Evolutionary conservation across 2,797 vertebrate species (phyloP).

Genomic region (Hippopotamyrus pictus): DNA sequence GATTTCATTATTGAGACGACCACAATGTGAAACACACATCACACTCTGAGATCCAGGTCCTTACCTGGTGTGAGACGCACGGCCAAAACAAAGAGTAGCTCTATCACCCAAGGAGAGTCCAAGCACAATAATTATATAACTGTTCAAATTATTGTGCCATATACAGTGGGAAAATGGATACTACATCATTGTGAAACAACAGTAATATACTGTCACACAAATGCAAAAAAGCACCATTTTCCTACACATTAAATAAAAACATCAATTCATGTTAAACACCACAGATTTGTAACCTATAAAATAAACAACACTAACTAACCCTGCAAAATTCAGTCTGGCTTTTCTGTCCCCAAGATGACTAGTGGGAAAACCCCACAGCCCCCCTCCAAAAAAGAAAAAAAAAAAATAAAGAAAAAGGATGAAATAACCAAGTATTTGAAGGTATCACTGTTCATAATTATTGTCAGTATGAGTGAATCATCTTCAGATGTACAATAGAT

Average conservation of each 20-base stretch:
- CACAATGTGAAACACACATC: neutral
- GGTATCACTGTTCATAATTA: neutral
- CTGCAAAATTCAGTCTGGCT: slow-evolving; percentile 29
- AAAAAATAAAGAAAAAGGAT: neutral
- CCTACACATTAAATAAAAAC: slow-evolving; percentile 31
- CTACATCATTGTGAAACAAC: neutral
- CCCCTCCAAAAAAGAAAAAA: neutral
- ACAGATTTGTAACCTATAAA: slow-evolving; percentile 13
- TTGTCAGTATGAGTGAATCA: slow-evolving; percentile 33
- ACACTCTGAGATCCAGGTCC: neutral
- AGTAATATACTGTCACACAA: slow-evolving; percentile 22
- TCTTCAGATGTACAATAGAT: slow-evolving; percentile 51
- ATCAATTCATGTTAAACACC: slow-evolving; percentile 28
- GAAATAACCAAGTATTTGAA: neutral
- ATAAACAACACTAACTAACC: slow-evolving; percentile 30
- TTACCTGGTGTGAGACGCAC: neutral
- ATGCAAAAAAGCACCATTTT: slow-evolving; percentile 12
- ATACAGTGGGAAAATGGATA: slow-evolving; percentile 18
- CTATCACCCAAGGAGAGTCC: slow-evolving; percentile 5
- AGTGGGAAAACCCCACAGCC: neutral
- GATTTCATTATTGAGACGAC: neutral
- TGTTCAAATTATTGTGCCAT: slow-evolving; percentile 56
- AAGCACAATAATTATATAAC: slow-evolving; percentile 21
- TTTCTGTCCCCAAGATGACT: slow-evolving; percentile 26
- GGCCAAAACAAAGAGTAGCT: neutral